Percentiles rank a stretch among this genome's conserved stretches.
phyloP scores from a whole-genome alignment of 2,888 invertebrate species.

The Electrophaes corylata region DNA sequence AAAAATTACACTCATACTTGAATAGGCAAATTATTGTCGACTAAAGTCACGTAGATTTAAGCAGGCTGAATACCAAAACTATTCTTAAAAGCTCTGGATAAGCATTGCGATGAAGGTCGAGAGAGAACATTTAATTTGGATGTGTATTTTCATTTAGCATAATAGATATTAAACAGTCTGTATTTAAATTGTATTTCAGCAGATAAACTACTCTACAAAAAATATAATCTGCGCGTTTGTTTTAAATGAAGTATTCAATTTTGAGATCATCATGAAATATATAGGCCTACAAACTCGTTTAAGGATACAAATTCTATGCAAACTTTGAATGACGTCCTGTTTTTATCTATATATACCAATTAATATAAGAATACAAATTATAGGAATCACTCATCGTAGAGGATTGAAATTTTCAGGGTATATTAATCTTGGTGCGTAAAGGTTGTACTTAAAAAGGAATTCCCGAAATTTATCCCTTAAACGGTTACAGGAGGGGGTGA shows the following conservation, averaged over 20 bases:
- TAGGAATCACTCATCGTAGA: too few species aligned
- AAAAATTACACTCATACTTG: too few species aligned
- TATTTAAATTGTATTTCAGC: slow-evolving; percentile 4
- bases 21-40: neutral
- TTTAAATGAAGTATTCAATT: neutral
- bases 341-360: too few species aligned
- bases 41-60: slow-evolving; percentile 12
- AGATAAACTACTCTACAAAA: neutral
- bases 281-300: too few species aligned
- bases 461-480: too few species aligned
- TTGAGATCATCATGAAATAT: neutral
- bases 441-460: too few species aligned
- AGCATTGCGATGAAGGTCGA: slow-evolving; percentile 3
- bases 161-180: slow-evolving; percentile 7
- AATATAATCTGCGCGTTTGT: neutral
- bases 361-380: too few species aligned
- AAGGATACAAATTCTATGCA: too few species aligned
- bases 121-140: slow-evolving; percentile 19
- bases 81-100: slow-evolving; percentile 20
- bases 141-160: slow-evolving; percentile 14
- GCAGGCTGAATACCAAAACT: slow-evolving; percentile 27
- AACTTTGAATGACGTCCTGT: too few species aligned
- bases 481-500: too few species aligned
- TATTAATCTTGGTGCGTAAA: too few species aligned
- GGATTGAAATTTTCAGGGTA: too few species aligned